Percentiles rank a stretch among this genome's conserved stretches.
Evolutionary conservation across 2,888 invertebrate species (phyloP).

Genomic region (Dolichopus griseipennis): DNA sequence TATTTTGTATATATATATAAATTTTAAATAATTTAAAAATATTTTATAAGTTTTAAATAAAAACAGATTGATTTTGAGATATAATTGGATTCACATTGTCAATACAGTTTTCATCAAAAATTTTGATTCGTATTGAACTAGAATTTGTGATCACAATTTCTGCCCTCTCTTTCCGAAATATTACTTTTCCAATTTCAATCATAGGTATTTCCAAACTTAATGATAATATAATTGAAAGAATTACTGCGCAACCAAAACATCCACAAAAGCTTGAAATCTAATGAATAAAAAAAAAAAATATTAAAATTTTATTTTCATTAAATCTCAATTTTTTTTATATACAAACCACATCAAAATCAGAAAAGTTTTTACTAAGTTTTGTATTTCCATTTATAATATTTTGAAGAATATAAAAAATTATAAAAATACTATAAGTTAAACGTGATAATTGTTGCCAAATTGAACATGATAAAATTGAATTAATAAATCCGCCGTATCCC

Average conservation of each 20-base stretch:
- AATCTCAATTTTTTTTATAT: too few species aligned
- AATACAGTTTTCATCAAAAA: too few species aligned
- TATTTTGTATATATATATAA: too few species aligned
- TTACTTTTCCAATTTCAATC: constrained; percentile 32
- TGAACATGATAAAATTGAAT: constrained; percentile 37
- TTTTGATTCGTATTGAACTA: too few species aligned
- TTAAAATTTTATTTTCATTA: constrained; percentile 26
- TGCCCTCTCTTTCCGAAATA: constrained; percentile 29
- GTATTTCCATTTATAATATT: constrained; percentile 33
- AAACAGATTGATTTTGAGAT: too few species aligned
- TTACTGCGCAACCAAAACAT: constrained; percentile 19
- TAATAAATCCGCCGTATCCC: constrained; percentile 38
- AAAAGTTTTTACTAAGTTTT: constrained; percentile 36
- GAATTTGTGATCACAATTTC: too few species aligned
- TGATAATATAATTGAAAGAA: constrained; percentile 30
- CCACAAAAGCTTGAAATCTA: constrained; percentile 22
- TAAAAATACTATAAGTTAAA: constrained; percentile 39
- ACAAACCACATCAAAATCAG: constrained; percentile 37
- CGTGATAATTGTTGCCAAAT: constrained; percentile 39
- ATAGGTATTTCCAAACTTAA: constrained; percentile 40
- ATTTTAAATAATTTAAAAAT: too few species aligned
- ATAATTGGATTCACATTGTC: too few species aligned
- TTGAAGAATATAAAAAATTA: constrained; percentile 39
- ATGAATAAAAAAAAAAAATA: constrained; percentile 14
- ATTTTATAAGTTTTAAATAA: too few species aligned